Conservation (phyloP, 1,140 invertebrate genomes). For the Semibalanus balanoides region DNA sequence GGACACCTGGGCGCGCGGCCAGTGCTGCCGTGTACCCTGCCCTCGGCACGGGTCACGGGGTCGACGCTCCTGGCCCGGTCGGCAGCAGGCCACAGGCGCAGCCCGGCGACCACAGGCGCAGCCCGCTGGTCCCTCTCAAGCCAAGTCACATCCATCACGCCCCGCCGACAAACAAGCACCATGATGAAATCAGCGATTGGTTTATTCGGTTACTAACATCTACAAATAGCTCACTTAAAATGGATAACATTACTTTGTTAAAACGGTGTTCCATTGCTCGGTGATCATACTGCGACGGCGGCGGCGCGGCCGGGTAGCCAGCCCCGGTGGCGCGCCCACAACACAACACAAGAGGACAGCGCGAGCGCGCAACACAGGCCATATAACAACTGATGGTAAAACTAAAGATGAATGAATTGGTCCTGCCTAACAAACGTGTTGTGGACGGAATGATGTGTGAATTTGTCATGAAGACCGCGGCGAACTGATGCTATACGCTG, state of each 20-base stretch:
- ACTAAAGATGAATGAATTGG: slow-evolving; percentile 1
- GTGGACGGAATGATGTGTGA: not conserved
- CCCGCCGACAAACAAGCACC: not conserved
- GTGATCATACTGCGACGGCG: not conserved
- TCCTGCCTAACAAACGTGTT: not conserved
- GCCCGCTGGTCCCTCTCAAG: not conserved
- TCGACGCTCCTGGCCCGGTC: too few species aligned
- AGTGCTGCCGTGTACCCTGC: too few species aligned
- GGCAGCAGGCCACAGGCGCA: too few species aligned
- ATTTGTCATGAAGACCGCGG: not conserved
- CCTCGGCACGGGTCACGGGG: too few species aligned
- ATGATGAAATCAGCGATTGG: not conserved
- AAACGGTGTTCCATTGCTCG: not conserved
- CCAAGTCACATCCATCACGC: too few species aligned
- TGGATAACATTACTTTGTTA: slow-evolving; percentile 2
- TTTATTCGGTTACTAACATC: not conserved
- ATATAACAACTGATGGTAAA: slow-evolving; percentile 1
- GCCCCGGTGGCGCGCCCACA: not conserved
- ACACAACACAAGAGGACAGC: not conserved
- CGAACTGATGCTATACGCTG: not conserved
- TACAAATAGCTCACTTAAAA: slow-evolving; percentile 2
- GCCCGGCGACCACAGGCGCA: too few species aligned
- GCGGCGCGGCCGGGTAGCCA: not conserved
- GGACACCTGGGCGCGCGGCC: too few species aligned
- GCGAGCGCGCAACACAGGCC: not conserved